Percentiles rank a stretch among this genome's conserved stretches.
Conservation (phyloP, 2,888 invertebrate species). For the Epinotia ramella region DNA sequence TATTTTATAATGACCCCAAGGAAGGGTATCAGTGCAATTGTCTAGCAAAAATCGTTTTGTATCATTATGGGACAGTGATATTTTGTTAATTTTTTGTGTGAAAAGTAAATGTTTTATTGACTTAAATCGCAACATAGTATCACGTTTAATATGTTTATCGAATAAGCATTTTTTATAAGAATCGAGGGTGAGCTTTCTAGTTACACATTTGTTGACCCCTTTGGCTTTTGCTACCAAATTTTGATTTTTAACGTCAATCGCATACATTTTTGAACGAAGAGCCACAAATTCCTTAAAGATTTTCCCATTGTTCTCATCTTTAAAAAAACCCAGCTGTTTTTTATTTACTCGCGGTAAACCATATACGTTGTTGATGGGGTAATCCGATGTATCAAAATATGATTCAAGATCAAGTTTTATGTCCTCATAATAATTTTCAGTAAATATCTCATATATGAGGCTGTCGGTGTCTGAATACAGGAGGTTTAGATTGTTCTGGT, state of each 20-base stretch:
- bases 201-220: too few species aligned
- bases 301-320: neutral
- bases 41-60: slow-evolving; percentile 21
- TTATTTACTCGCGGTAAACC: neutral
- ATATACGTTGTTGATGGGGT: neutral
- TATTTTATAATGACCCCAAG: slow-evolving; percentile 1
- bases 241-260: neutral
- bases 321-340: neutral
- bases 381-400: neutral
- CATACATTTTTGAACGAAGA: neutral
- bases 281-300: neutral
- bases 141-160: too few species aligned
- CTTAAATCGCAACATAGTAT: too few species aligned
- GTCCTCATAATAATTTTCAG: slow-evolving; percentile 48
- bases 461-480: slow-evolving; percentile 53
- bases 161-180: too few species aligned
- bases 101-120: slow-evolving; percentile 25
- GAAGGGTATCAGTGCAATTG: too few species aligned
- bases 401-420: neutral
- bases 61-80: slow-evolving; percentile 42
- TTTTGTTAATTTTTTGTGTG: slow-evolving; percentile 50
- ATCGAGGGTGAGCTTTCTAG: too few species aligned
- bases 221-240: neutral
- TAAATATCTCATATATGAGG: slow-evolving; percentile 51
- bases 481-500: slow-evolving; percentile 31